Base-by-base conservation (phyloP, 2,113 vertebrate genomes). In the Marmota monax region DNA sequence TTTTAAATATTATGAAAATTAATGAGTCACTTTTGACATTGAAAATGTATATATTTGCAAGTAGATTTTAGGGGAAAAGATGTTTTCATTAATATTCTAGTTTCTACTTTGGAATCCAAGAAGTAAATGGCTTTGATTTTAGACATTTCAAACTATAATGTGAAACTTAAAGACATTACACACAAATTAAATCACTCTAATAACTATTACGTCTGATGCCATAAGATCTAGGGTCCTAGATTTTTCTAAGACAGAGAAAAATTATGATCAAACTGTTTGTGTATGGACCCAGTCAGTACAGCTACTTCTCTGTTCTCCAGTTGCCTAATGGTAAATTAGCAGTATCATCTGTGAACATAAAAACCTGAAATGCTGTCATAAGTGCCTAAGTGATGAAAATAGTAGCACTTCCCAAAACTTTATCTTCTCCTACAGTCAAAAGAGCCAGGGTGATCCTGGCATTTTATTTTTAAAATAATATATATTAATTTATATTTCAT, bases 81-180 rank as follows among this genome's bases (percentile, higher is more conserved):
- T 74, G 4, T 76, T 88, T 51, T 8, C 4, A 65, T 0, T 77
- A 77, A 45, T 45, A 22, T 73, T 93, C 34, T 56, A 87, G 63
- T 63, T 61, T 94, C 10, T 70, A 14, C 70, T 83, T 90, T 93
- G 53, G 78, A 84, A 7, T 0, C 25, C 23, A 69, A 70, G 22
- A 94, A 93, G 72, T 23, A 89, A 70, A 51, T 63, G 61, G 10
- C 37, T 91, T 84, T 82, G 16, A 51, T 84, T 84, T 83, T 87
- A 91, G n/a, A 91, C 37, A 95, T 74, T 94, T 9, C 39, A 39
- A 84, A 80, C 9, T 72, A 22, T 53, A 88, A 88, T 74, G 94
- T 37, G 3, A 93, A 95, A 92, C 22, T 48, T 78, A 87, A 37
- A 86, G 39, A 53, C 7, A 79, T n/a, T n/a, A 78, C 16, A 69